Evolutionary conservation across 2,113 vertebrate species (phyloP).

Genomic region (Spea multiplicata): DNA sequence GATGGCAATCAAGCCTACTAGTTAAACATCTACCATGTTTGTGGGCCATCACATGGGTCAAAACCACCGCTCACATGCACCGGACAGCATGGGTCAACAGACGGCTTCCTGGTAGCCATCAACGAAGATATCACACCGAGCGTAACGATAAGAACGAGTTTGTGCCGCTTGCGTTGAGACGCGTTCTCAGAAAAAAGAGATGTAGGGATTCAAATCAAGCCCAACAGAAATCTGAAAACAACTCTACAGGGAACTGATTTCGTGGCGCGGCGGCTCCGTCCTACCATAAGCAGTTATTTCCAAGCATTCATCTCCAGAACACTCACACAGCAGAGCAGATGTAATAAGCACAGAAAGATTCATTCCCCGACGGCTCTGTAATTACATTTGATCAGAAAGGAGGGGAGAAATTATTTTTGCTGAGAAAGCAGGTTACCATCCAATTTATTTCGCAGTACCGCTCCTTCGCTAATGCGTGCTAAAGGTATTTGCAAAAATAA

Average conservation of each 20-base stretch:
- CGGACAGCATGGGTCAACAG: no score
- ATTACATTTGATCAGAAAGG: constrained; percentile 27
- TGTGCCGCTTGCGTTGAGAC: no score
- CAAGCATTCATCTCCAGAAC: constrained; percentile 45
- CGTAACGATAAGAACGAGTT: no score
- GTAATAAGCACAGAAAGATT: constrained; percentile 30
- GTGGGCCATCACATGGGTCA: no score
- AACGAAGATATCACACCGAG: no score
- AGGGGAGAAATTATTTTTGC: constrained; percentile 10
- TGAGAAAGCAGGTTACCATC: constrained; percentile 10
- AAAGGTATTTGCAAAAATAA: constrained; percentile 10
- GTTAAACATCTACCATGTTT: no score
- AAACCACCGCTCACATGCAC: no score
- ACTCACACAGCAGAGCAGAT: constrained; percentile 1
- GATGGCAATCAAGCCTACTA: no score
- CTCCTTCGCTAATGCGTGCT: constrained; percentile 12
- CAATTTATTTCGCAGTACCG: constrained; percentile 24
- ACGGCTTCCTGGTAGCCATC: no score
- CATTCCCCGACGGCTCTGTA: constrained; percentile 14
- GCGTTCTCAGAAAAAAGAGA: background rate
- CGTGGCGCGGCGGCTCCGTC: background rate
- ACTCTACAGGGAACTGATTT: background rate
- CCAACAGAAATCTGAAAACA: background rate
- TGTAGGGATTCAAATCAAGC: background rate
- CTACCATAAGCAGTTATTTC: constrained; percentile 14